Evolutionary conservation across 1,140 invertebrate species (phyloP).

Genomic region (Lysiphlebus fabarum): DNA sequence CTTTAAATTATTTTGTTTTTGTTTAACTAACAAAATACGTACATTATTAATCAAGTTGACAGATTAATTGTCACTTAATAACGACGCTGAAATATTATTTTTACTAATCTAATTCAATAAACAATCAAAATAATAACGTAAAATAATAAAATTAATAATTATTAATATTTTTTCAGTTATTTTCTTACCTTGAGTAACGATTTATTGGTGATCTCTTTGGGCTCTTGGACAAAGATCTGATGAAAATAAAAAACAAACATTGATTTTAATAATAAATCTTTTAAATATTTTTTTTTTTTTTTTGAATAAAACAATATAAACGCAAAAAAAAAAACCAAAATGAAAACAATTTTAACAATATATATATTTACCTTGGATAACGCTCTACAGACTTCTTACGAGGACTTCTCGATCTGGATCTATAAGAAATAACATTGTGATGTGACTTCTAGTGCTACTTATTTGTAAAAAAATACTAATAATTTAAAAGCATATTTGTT

Average conservation of each 20-base stretch:
- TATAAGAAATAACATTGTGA: conserved; percentile 21
- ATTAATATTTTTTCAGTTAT: conserved; percentile 5
- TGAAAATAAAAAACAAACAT: conserved; percentile 43
- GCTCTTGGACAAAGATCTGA: conserved; percentile 46
- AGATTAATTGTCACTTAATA: too few species aligned
- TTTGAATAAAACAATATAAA: neutral
- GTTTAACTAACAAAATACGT: too few species aligned
- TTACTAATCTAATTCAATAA: too few species aligned
- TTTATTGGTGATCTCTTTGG: conserved; percentile 34
- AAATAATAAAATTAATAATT: too few species aligned
- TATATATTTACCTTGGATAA: conserved; percentile 26
- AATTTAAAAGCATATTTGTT: too few species aligned
- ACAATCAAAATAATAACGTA: too few species aligned
- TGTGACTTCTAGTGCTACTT: conserved; percentile 11
- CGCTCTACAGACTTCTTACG: conserved; percentile 45
- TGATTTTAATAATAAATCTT: conserved; percentile 24
- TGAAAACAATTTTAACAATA: neutral
- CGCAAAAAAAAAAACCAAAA: neutral
- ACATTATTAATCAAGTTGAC: too few species aligned
- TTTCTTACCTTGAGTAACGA: conserved; percentile 44
- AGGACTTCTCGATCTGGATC: conserved; percentile 27
- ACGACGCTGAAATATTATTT: too few species aligned
- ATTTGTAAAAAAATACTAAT: conserved; percentile 1
- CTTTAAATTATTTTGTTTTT: too few species aligned
- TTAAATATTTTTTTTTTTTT: neutral